Evolutionary conservation across 1,140 invertebrate genomes (phyloP).

Genomic region (Drosophila bifasciata): DNA sequence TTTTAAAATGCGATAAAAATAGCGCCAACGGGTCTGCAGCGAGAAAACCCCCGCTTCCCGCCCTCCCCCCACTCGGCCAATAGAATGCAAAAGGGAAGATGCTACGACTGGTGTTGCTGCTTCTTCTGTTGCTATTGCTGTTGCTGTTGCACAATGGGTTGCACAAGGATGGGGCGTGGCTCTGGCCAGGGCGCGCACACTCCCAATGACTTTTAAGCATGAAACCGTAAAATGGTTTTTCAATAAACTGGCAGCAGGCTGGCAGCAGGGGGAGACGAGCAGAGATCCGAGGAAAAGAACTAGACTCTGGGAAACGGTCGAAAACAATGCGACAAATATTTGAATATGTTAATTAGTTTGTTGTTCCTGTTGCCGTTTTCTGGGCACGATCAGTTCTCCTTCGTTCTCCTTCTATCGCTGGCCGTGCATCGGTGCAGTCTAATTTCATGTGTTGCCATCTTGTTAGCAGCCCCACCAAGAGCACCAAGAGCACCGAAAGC

Average conservation of each 20-base stretch:
- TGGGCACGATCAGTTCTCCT: conserved; percentile 77
- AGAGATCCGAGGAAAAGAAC: conserved; percentile 16
- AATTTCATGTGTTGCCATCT: conserved; percentile 81
- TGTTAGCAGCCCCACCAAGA: conserved; percentile 59
- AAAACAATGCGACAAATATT: conserved; percentile 81
- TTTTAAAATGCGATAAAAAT: conserved; percentile 83
- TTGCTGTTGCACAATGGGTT: conserved; percentile 37
- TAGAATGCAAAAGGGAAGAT: conserved; percentile 31
- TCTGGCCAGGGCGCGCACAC: conserved; percentile 13
- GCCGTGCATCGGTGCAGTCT: conserved; percentile 79
- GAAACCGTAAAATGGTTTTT: conserved; percentile 81
- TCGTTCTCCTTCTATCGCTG: conserved; percentile 67
- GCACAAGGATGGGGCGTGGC: conserved; percentile 62
- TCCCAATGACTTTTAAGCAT: conserved; percentile 74
- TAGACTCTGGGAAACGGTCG: conserved; percentile 43
- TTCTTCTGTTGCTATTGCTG: not conserved
- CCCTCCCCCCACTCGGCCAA: too few species aligned
- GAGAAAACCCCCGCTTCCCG: conserved; percentile 15
- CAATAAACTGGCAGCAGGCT: conserved; percentile 60
- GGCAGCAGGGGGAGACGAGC: not conserved
- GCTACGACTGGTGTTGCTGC: conserved; percentile 10
- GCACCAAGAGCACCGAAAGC: conserved; percentile 23
- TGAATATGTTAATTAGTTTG: conserved; percentile 80
- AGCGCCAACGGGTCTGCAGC: conserved; percentile 70
- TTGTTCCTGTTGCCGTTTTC: conserved; percentile 50